These are phyloP conservation scores for Callionymus lyra DNA, from an alignment of 2,113 vertebrate species.

Conservation along the genomic window DNA sequence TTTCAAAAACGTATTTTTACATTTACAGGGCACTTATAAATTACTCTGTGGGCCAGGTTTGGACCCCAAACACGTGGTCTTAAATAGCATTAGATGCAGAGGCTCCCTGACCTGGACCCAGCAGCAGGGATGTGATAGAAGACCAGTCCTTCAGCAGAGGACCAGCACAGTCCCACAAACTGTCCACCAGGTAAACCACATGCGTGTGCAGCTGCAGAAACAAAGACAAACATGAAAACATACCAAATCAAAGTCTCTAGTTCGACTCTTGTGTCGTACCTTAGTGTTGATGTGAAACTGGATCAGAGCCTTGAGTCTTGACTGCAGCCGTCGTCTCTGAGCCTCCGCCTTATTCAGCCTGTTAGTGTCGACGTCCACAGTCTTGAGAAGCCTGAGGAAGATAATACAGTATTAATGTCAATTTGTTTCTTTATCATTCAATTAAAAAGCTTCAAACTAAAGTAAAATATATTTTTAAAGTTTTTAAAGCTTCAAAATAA, in stretches of 20 bases:
- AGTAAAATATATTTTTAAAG: too few relatives aligned
- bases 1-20: too few relatives aligned
- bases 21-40: too few relatives aligned
- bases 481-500: too few relatives aligned
- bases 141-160: conserved; percentile 82
- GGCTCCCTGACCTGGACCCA: conserved; percentile 56
- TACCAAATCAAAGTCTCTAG: not conserved
- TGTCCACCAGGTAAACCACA: conserved; percentile 82
- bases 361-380: conserved; percentile 28
- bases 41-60: too few relatives aligned
- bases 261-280: conserved; percentile 45
- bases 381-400: conserved; percentile 64
- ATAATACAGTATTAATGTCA: too few relatives aligned
- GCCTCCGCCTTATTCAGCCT: conserved; percentile 42
- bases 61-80: too few relatives aligned
- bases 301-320: conserved; percentile 70
- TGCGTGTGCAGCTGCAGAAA: conserved; percentile 75
- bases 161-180: conserved; percentile 83
- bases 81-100: conserved; percentile 1
- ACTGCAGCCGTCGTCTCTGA: conserved; percentile 29
- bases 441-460: too few relatives aligned
- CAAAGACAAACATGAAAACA: not conserved
- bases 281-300: conserved; percentile 71
- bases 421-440: too few relatives aligned
- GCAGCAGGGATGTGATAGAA: conserved; percentile 70